phyloP scores from a whole-genome alignment of 53 echinoderm and acorn worm genomes.

The Glandiceps talaboti region DNA sequence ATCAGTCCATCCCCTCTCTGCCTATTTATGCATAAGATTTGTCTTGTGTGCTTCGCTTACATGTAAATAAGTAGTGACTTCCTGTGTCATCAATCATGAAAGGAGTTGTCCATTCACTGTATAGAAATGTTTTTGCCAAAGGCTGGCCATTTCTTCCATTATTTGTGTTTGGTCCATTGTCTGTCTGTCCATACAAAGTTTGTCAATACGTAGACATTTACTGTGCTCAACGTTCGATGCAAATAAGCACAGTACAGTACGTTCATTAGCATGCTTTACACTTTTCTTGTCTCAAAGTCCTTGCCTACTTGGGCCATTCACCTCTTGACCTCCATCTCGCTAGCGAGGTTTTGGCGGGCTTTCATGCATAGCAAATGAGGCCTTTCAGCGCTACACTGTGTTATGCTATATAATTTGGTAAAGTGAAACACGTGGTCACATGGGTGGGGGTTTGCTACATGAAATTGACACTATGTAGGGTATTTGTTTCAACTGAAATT shows the following conservation, averaged over 20 bases:
- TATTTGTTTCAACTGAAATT: no score
- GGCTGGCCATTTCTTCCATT: background rate
- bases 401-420: no score
- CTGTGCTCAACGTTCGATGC: background rate
- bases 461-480: no score
- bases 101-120: no score
- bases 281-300: no score
- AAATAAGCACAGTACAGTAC: background rate
- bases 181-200: background rate
- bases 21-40: no score
- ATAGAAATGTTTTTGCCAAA: background rate
- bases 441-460: no score
- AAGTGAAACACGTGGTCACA: no score
- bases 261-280: background rate
- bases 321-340: background rate
- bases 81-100: background rate
- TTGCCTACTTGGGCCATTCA: background rate
- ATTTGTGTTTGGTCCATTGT: background rate
- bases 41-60: no score
- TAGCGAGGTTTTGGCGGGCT: constrained; percentile 1
- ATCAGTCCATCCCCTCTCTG: no score
- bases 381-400: no score
- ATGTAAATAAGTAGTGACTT: background rate
- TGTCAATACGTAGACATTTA: background rate
- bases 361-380: background rate